Base-by-base conservation (phyloP, 2,888 invertebrate species). In the Ferdinandea cuprea region DNA sequence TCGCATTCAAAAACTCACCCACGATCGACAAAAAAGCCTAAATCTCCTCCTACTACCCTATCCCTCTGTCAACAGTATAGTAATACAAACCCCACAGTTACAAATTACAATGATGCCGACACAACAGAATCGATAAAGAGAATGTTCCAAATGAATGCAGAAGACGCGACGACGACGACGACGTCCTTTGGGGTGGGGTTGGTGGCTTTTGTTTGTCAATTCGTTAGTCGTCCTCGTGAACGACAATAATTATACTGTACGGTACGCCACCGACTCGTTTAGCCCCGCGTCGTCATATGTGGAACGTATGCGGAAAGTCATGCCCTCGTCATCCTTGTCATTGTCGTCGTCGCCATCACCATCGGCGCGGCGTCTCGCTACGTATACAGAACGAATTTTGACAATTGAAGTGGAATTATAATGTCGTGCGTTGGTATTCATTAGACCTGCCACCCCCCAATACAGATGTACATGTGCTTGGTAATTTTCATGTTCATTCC, bases 61-160 rank as follows among this genome's bases (percentile, higher is more conserved):
- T 15, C 15, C 15, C 50, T 11, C 19, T 17, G 2, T 13, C 69
- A 17, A 46, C 13, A 15, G 8, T 28, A 56, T 35, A 30, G 30
- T 37, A 32, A n/a, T 32, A 25, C 30, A 21, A 44, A 19, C 40
- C 28, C 13, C 8, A 58, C 13, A 30, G 52, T 63, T 46, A 73
- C 54, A 63, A 63, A 63, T 72, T 72, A 54, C 52, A 44, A n/a
- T 35, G 25, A n/a, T 35, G 6, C 59, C 44, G 5, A 48, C 46
- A 25, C 37, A 56, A 42, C 19, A 25, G 21, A 35, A 63, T 54
- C 63, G 63, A 63, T 63, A 46, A 69, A 56, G 69, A 59, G 68
- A 77, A 69, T 69, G 40, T 69, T 56, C 30, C 68, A 68, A 76
- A 68, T 76, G 59, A 76, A 52, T 59, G 44, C 59, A 76, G 17